Percentiles rank a stretch among this genome's conserved stretches.
phyloP scores from a whole-genome alignment of 2,797 vertebrate species.

The Valencia hispanica region DNA sequence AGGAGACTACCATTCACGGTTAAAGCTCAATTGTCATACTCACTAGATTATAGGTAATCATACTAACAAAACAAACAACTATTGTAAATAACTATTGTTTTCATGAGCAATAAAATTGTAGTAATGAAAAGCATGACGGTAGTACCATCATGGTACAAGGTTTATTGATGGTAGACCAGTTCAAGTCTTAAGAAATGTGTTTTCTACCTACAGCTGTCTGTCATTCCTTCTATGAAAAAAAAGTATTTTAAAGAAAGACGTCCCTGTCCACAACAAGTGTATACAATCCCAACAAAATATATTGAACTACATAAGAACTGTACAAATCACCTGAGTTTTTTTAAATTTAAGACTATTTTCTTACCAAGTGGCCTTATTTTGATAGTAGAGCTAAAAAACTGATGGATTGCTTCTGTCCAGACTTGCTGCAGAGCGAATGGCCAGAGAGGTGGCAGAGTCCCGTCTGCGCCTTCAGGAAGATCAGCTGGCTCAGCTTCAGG shows the following conservation, averaged over 20 bases:
- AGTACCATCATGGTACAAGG: background rate
- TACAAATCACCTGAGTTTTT: background rate
- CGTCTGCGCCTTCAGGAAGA: constrained; percentile 81
- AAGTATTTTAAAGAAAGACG: too few relatives aligned
- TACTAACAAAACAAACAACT: background rate
- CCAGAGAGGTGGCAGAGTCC: constrained; percentile 80
- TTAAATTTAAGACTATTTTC: constrained; percentile 16
- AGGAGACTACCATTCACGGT: background rate
- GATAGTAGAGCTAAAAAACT: constrained; percentile 9
- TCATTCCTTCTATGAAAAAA: too few relatives aligned
- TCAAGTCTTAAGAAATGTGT: background rate
- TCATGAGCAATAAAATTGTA: too few relatives aligned
- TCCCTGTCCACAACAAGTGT: too few relatives aligned
- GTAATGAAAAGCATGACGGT: background rate
- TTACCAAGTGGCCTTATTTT: constrained; percentile 1
- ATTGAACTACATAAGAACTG: background rate
- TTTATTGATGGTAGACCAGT: background rate
- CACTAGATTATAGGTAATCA: background rate
- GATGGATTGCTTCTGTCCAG: constrained; percentile 65
- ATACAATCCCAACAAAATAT: background rate
- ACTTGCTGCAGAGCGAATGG: constrained; percentile 77
- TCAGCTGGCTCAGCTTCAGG: constrained; percentile 84
- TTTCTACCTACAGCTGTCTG: background rate
- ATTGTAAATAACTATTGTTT: background rate
- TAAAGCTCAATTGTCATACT: background rate